A percentile compares a stretch with the other conserved stretches of the same genome.
These are phyloP conservation scores for Branchipolynoe longqiensis DNA, from an alignment of 2,888 invertebrate genomes.

Conservation along the genomic window DNA sequence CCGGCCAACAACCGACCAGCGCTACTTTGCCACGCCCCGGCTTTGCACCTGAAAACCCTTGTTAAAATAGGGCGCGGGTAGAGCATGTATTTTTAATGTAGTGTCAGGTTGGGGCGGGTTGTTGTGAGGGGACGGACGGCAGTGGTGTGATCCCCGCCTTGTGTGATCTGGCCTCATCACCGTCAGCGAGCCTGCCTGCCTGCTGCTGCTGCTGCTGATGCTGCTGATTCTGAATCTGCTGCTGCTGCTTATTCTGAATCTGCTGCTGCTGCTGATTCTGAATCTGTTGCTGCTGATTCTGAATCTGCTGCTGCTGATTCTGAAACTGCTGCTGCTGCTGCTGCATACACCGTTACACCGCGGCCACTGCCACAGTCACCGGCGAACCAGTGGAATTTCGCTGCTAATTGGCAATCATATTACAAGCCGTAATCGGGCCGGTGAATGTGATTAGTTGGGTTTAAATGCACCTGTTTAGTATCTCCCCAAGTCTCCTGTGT, in stretches of 20 bases:
- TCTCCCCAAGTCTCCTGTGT: neutral
- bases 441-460: neutral
- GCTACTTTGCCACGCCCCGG: neutral
- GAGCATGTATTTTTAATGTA: constrained; percentile 30
- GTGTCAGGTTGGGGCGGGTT: no score
- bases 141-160: neutral
- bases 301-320: no score
- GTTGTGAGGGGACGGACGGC: neutral
- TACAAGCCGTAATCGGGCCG: neutral
- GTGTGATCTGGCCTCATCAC: no score
- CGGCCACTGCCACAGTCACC: no score
- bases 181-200: no score
- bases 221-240: no score
- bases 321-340: no score
- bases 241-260: no score
- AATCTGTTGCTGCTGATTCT: no score
- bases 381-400: constrained; percentile 5
- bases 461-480: neutral
- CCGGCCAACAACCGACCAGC: neutral
- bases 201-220: neutral
- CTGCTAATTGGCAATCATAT: neutral
- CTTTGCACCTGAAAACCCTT: neutral
- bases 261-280: no score
- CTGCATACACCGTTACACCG: no score
- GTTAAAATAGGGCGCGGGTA: constrained; percentile 9